Conservation (phyloP, 2,113 vertebrate genomes). For the Coptodon bakossiorum region DNA sequence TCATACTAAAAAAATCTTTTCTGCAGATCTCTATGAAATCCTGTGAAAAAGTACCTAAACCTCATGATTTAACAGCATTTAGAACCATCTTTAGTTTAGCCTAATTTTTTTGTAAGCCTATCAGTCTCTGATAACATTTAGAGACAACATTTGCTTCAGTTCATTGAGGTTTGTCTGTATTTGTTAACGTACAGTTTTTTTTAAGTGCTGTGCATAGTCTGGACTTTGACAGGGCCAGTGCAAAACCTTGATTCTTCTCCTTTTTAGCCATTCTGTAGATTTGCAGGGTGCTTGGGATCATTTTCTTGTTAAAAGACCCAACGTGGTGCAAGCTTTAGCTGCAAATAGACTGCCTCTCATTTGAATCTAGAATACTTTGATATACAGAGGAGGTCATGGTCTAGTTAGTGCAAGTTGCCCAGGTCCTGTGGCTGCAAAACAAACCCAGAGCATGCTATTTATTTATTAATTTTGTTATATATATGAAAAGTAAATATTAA, state of each 20-base stretch:
- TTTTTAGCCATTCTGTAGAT: not conserved
- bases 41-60: not conserved
- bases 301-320: not conserved
- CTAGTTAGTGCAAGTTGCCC: not conserved
- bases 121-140: not conserved
- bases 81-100: not conserved
- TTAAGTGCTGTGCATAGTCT: not conserved
- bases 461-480: not conserved
- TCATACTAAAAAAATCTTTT: not conserved
- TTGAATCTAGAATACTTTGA: not conserved
- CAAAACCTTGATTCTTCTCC: not conserved
- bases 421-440: not conserved
- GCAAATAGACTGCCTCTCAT: not conserved
- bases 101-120: rapidly evolving
- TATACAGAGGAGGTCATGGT: not conserved
- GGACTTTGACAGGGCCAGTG: not conserved
- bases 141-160: not conserved
- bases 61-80: not conserved
- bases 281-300: not conserved
- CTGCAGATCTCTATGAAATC: not conserved
- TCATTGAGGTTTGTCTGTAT: not conserved
- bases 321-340: not conserved
- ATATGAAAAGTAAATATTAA: not conserved
- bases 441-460: not conserved
- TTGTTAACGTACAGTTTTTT: not conserved